Conservation (phyloP, 2,888 invertebrate genomes). For the Dascillus cervinus region DNA sequence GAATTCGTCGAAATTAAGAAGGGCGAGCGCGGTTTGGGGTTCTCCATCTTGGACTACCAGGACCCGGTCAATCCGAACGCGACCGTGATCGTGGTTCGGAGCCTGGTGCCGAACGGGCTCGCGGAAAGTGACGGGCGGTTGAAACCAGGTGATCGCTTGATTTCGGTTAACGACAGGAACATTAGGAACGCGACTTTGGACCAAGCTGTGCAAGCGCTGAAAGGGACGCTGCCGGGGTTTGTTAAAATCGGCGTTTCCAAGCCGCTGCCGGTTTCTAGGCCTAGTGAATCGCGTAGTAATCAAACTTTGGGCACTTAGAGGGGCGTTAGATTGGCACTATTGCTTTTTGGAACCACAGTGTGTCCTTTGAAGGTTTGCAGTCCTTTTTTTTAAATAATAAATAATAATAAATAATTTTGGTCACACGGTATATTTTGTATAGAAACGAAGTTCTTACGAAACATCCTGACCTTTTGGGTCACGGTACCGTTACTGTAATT, state of each 20-base stretch:
- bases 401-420: too few relatives aligned
- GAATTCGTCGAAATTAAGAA: constrained; percentile 87
- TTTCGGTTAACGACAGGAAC: constrained; percentile 85
- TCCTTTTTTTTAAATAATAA: too few relatives aligned
- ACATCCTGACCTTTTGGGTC: too few relatives aligned
- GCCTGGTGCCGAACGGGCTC: constrained; percentile 96
- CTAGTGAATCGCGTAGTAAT: constrained; percentile 19
- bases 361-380: too few relatives aligned
- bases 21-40: constrained; percentile 93
- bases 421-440: too few relatives aligned
- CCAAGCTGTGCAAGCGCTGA: constrained; percentile 91
- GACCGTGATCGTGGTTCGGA: constrained; percentile 80
- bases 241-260: constrained; percentile 90
- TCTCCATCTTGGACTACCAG: constrained; percentile 96
- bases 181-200: constrained; percentile 90
- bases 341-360: too few relatives aligned
- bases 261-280: constrained; percentile 49
- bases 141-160: constrained; percentile 85
- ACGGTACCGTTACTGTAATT: too few relatives aligned
- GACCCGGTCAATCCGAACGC: constrained; percentile 93
- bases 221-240: constrained; percentile 83
- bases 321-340: too few relatives aligned
- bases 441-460: too few relatives aligned
- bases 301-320: constrained; percentile 18
- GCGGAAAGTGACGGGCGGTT: constrained; percentile 92